Percentiles rank a stretch among this genome's conserved stretches.
These are phyloP conservation scores for Amphipyra tragopoginis DNA, from an alignment of 2,888 invertebrate species.

Conservation along the genomic window DNA sequence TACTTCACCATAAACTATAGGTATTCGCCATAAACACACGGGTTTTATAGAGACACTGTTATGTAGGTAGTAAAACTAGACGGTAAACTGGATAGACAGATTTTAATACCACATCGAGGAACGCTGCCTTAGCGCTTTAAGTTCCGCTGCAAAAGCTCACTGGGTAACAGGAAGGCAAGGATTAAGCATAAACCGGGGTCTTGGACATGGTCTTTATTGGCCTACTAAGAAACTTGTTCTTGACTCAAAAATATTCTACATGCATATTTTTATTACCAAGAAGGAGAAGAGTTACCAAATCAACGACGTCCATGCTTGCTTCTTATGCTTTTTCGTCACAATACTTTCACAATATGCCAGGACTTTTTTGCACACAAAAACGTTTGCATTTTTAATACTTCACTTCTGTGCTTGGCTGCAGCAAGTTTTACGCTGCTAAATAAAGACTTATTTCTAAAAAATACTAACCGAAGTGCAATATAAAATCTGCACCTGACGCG, in stretches of 20 bases:
- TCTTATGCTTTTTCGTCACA: not conserved
- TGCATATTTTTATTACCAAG: slow-evolving; percentile 11
- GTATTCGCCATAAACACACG: not conserved
- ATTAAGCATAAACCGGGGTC: slow-evolving; percentile 43
- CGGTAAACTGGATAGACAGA: slow-evolving; percentile 16
- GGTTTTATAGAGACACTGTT: not conserved
- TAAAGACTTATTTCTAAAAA: slow-evolving; percentile 29
- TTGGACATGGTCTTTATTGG: slow-evolving; percentile 33
- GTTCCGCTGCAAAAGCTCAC: slow-evolving; percentile 31
- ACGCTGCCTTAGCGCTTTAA: slow-evolving; percentile 29
- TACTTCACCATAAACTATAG: not conserved
- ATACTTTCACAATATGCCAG: slow-evolving; percentile 12
- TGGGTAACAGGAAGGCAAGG: slow-evolving; percentile 36
- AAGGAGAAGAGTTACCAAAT: slow-evolving; percentile 20
- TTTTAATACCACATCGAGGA: slow-evolving; percentile 25
- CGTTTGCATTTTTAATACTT: slow-evolving; percentile 39
- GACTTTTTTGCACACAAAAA: no score
- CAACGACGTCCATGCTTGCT: not conserved
- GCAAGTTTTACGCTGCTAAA: slow-evolving; percentile 5
- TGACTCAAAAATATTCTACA: slow-evolving; percentile 27
- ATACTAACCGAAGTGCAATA: slow-evolving; percentile 24
- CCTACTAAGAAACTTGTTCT: slow-evolving; percentile 39
- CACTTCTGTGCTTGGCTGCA: not conserved
- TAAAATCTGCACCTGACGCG: slow-evolving; percentile 38
- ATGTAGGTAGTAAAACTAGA: slow-evolving; percentile 16